Percentiles rank a stretch among this genome's conserved stretches.
Evolutionary conservation across 2,888 invertebrate species (phyloP).

Genomic region (Anticlea derivata): DNA sequence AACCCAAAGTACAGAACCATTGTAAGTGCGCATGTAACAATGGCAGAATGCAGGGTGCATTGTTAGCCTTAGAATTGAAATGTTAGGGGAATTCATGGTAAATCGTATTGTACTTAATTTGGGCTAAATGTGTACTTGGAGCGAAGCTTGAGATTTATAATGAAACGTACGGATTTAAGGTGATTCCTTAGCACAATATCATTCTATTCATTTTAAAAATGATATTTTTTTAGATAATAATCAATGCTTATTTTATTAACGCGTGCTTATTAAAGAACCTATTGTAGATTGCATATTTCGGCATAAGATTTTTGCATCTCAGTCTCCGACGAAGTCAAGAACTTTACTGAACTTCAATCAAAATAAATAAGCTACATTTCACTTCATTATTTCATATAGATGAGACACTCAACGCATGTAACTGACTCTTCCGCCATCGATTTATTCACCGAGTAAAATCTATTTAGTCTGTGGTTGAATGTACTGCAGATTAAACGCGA

Average conservation of each 20-base stretch:
- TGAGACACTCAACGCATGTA: constrained; percentile 4
- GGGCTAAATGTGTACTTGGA: constrained; percentile 13
- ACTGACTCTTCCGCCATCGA: constrained; percentile 11
- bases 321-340: too few species aligned
- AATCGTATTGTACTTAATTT: constrained; percentile 26
- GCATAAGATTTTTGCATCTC: too few species aligned
- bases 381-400: too few species aligned
- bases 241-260: too few species aligned
- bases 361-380: too few species aligned
- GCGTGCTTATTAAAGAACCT: too few species aligned
- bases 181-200: too few species aligned
- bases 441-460: constrained; percentile 7
- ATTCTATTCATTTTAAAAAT: too few species aligned
- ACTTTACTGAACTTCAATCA: too few species aligned
- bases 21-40: constrained; percentile 28
- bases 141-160: constrained; percentile 6
- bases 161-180: not conserved
- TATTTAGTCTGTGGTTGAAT: constrained; percentile 18
- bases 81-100: constrained; percentile 32
- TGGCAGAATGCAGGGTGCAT: constrained; percentile 23
- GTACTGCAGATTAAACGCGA: constrained; percentile 22
- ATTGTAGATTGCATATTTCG: too few species aligned
- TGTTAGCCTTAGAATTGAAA: constrained; percentile 32
- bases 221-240: too few species aligned
- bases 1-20: constrained; percentile 16